Evolutionary conservation across 1,140 invertebrate genomes (phyloP).

Genomic region (roundworm (Caenorhabditis elegans)): WBcel235 BX284604.4:7909001-7909500

Average conservation of each 20-base stretch:
- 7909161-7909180: too few species aligned
- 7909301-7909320: neutral
- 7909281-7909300: neutral
- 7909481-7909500: neutral
- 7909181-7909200: too few species aligned
- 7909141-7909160: too few species aligned
- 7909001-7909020: too few species aligned
- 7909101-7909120: neutral
- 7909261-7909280: neutral
- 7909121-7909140: too few species aligned
- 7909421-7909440: neutral
- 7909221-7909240: constrained; percentile 15
- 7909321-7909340: neutral
- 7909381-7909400: neutral
- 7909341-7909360: neutral
- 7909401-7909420: neutral
- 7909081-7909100: neutral
- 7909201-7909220: too few species aligned
- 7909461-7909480: neutral
- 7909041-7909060: too few species aligned
- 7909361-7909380: neutral
- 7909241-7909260: neutral
- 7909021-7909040: too few species aligned
- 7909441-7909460: neutral
- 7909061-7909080: too few species aligned